Evolutionary conservation across 2,113 vertebrate genomes (phyloP).

Genomic region (Coregonus clupeaformis): DNA sequence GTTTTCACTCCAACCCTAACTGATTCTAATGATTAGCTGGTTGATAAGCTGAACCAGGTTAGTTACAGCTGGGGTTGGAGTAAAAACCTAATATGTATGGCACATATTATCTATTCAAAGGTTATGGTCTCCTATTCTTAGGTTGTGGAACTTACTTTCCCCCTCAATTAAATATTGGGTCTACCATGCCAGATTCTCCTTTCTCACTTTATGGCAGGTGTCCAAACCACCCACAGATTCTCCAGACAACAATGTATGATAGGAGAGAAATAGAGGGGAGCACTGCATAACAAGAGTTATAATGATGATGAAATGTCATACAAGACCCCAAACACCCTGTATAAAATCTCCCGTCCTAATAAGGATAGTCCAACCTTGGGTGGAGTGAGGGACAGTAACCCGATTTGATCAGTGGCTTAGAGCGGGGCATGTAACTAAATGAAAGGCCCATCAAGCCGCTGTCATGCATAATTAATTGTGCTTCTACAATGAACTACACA

Average conservation of each 20-base stretch:
- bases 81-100: too few relatives aligned
- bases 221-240: constrained; percentile 51
- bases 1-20: too few relatives aligned
- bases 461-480: constrained; percentile 99
- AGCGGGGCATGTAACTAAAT: constrained; percentile 85
- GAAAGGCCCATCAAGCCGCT: constrained; percentile 88
- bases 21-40: too few relatives aligned
- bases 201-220: constrained; percentile 53
- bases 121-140: too few relatives aligned
- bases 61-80: too few relatives aligned
- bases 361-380: constrained; percentile 80
- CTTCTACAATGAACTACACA: constrained; percentile 82
- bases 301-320: constrained; percentile 72
- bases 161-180: too few relatives aligned
- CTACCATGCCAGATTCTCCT: constrained; percentile 11
- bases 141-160: too few relatives aligned
- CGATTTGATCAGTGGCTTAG: constrained; percentile 86
- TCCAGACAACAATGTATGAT: constrained; percentile 56
- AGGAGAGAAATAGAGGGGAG: constrained; percentile 25
- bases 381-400: constrained; percentile 75
- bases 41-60: too few relatives aligned
- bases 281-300: constrained; percentile 66
- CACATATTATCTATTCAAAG: too few relatives aligned
- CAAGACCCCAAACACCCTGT: constrained; percentile 67
- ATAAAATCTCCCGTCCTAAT: constrained; percentile 66